phyloP scores from a whole-genome alignment of 2,113 vertebrate genomes.

The Dicerorhinus sumatrensis region DNA sequence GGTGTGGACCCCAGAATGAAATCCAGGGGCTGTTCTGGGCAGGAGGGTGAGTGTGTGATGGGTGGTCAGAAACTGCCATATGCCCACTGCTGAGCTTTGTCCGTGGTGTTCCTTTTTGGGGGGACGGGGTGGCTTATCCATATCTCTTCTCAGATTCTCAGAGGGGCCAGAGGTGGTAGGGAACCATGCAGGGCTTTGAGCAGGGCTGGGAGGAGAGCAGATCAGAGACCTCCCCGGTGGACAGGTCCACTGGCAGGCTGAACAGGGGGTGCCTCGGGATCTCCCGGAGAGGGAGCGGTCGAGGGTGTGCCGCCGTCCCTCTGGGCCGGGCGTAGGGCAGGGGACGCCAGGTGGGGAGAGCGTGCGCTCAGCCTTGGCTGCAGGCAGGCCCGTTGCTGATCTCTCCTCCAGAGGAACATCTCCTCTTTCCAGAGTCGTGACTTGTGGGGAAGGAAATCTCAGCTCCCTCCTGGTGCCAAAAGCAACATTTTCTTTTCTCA shows the following conservation, averaged over 20 bases:
- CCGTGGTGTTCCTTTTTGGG: neutral
- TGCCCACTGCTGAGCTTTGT: neutral
- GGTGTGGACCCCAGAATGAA: neutral
- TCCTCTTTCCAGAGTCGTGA: constrained; percentile 49
- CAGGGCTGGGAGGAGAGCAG: neutral
- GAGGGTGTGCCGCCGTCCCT: neutral
- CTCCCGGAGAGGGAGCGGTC: neutral
- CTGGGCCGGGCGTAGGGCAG: rapidly evolving
- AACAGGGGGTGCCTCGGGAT: too few species aligned
- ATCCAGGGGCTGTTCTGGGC: neutral
- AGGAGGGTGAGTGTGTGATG: neutral
- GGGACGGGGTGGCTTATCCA: neutral
- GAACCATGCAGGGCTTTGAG: neutral
- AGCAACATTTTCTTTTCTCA: constrained; percentile 76
- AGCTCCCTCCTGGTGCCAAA: constrained; percentile 57
- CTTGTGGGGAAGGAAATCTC: constrained; percentile 40
- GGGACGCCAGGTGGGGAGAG: neutral
- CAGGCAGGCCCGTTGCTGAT: neutral
- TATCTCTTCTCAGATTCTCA: neutral
- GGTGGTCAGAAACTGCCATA: neutral
- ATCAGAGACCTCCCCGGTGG: neutral
- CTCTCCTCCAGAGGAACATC: neutral
- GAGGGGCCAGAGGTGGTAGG: neutral
- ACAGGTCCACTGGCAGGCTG: neutral
- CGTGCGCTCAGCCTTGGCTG: constrained; percentile 63